phyloP scores from a whole-genome alignment of 2,888 invertebrate genomes.

The Scrobipalpa costella region DNA sequence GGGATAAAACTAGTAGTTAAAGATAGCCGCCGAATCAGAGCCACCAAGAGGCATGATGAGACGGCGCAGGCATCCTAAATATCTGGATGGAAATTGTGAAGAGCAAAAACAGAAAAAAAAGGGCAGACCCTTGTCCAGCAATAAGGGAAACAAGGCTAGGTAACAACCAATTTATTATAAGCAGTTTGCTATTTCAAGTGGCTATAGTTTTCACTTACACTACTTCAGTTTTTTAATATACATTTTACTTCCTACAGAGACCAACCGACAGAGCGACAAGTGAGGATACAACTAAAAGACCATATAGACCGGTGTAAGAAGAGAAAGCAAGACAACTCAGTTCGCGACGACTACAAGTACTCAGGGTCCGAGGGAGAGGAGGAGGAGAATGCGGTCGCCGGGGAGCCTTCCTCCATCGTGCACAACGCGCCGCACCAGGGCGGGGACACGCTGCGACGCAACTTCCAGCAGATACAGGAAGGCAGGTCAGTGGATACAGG shows the following conservation, averaged over 20 bases:
- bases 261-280: conserved; percentile 99
- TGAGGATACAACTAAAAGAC: conserved; percentile 98
- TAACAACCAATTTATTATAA: too few species aligned
- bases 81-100: too few species aligned
- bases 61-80: too few species aligned
- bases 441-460: conserved; percentile 97
- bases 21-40: too few species aligned
- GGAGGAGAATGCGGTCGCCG: conserved; percentile 94
- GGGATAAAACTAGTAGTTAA: background rate
- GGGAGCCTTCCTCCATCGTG: conserved; percentile 97
- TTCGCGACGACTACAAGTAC: conserved; percentile 89
- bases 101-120: too few species aligned
- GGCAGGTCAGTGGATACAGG: conserved; percentile 88
- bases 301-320: conserved; percentile 98
- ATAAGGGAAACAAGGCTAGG: too few species aligned
- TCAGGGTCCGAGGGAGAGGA: conserved; percentile 99
- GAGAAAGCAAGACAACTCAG: conserved; percentile 92
- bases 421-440: conserved; percentile 88
- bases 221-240: background rate
- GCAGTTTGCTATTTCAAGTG: too few species aligned
- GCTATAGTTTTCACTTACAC: background rate
- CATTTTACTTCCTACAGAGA: conserved; percentile 82
- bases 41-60: too few species aligned
- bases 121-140: too few species aligned
- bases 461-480: conserved; percentile 99